These are phyloP conservation scores for Spea bombifrons DNA, from an alignment of 2,113 vertebrate genomes.

Conservation along the genomic window DNA sequence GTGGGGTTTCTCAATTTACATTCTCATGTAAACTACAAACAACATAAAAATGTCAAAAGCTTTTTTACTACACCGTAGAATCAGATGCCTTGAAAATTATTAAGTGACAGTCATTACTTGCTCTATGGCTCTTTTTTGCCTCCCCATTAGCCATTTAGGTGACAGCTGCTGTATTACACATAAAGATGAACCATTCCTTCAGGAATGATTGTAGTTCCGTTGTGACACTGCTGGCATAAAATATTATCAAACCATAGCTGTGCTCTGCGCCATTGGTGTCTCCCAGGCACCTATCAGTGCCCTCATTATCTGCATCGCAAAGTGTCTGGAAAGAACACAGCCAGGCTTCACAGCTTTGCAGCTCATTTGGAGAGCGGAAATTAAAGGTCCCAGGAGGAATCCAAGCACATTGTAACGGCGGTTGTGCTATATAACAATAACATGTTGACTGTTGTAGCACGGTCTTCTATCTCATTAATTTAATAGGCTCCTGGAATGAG, in stretches of 20 bases:
- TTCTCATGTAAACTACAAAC: conserved; percentile 56
- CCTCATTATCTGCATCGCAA: conserved; percentile 91
- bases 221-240: conserved; percentile 77
- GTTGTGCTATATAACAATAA: conserved; percentile 66
- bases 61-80: conserved; percentile 61
- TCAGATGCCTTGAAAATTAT: conserved; percentile 76
- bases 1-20: conserved; percentile 64
- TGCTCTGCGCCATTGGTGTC: conserved; percentile 84
- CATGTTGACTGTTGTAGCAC: conserved; percentile 67
- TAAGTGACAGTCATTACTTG: conserved; percentile 77
- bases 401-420: conserved; percentile 73
- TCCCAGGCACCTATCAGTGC: conserved; percentile 95
- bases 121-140: conserved; percentile 69
- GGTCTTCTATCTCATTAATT: conserved; percentile 82
- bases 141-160: conserved; percentile 79
- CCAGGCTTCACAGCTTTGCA: conserved; percentile 79
- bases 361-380: conserved; percentile 92
- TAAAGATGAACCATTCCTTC: conserved; percentile 80
- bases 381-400: conserved; percentile 83
- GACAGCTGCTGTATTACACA: conserved; percentile 82
- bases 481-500: conserved; percentile 75
- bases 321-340: conserved; percentile 75
- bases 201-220: conserved; percentile 77
- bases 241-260: conserved; percentile 90
- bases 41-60: conserved; percentile 48